Base-by-base conservation (phyloP, 2,888 invertebrate species). In the Clanis bilineata region DNA sequence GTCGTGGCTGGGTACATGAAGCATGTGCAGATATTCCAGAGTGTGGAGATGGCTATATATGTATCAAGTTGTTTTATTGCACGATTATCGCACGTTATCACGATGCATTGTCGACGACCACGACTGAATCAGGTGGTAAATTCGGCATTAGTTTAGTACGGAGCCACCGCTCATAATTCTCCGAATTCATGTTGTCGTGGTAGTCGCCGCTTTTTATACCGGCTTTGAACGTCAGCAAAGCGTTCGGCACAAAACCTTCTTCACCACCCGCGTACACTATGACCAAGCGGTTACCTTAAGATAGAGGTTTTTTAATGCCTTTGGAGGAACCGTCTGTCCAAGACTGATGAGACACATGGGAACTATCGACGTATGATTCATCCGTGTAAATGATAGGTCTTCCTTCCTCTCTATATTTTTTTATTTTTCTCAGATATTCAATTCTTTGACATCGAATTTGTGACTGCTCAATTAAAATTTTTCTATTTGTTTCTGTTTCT, bases 211-310 rank as follows among this genome's bases (percentile, higher is more conserved):
- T 7, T 36, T 36, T 36, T 7, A 9, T 36, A 4, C 36, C 36
- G 2, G 36, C 3, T 58, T 61, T 67, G 36, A 67, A 69, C 39
- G 55, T 58, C 7, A 68, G 44, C 2, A 70, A 39, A n/a, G 63
- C 64, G 56, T 69, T 66, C 6, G 67, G 64, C 15, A 66, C 54
- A 63, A 73, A 74, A 7, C 72, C 70, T 5, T 43, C 47, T 58
- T 71, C 66, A 6, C 44, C 54, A 21, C 69, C 71, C 0, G 71
- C 71, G 47, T 73, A 68, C 12, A 72, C 67, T 21, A 70, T 68
- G 7, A 71, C 56, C 5, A 70, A 0, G 0, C 68, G 57, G 1
- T 58, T 47, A 10, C 65, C 66, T 60, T 72, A 68, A 1, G 68
- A 64, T 21, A 68, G 41, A 6, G 45, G 65, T 60, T 65, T 64